These are phyloP conservation scores for Microcaecilia unicolor DNA, from an alignment of 2,797 vertebrate species.

Conservation along the genomic window DNA sequence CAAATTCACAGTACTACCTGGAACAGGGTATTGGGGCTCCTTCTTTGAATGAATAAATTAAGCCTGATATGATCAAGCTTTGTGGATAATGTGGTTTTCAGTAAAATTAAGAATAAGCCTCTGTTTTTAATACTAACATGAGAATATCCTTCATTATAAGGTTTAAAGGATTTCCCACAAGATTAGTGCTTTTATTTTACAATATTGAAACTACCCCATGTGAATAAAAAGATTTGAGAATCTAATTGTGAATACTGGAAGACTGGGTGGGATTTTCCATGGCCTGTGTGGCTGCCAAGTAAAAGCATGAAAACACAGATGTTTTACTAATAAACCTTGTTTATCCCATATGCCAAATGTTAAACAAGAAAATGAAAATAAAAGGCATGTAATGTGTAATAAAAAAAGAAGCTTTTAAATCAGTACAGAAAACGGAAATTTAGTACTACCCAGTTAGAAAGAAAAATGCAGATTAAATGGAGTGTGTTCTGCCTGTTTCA, in stretches of 20 bases:
- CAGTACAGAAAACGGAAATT: neutral
- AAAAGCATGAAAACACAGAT: neutral
- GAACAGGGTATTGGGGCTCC: no score
- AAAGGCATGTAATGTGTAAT: neutral
- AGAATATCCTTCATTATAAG: conserved; percentile 28
- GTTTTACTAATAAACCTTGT: neutral
- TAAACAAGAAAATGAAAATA: neutral
- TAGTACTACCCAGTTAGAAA: neutral
- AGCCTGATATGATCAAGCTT: conserved; percentile 36
- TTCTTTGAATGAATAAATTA: no score
- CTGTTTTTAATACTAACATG: conserved; percentile 17
- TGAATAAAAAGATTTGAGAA: neutral
- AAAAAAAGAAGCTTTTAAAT: neutral
- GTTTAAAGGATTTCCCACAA: conserved; percentile 40
- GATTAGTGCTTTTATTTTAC: conserved; percentile 28
- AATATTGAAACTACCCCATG: conserved; percentile 20
- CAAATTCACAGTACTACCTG: no score
- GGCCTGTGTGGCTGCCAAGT: neutral
- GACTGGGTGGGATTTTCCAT: conserved; percentile 1
- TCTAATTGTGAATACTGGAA: conserved; percentile 2
- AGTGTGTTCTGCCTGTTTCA: neutral
- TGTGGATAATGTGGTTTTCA: conserved; percentile 6
- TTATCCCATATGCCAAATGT: neutral
- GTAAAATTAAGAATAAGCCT: conserved; percentile 5
- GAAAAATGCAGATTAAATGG: neutral